Percentiles rank a stretch among this genome's conserved stretches.
phyloP scores from a whole-genome alignment of 30 jellyfish, hydroid and myxozoan genomes.

The Nemopilema nomurai region DNA sequence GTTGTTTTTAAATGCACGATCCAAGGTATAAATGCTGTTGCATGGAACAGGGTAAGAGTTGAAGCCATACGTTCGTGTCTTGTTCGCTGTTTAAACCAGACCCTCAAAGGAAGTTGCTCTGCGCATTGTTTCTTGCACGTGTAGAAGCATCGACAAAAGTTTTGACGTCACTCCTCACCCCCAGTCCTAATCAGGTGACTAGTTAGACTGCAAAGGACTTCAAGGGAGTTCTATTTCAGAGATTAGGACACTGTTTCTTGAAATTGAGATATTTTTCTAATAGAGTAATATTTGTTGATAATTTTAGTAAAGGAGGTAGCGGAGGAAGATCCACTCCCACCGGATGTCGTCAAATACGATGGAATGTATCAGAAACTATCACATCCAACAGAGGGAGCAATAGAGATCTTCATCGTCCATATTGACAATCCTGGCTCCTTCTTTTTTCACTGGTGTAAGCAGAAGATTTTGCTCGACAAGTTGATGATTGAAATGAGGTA shows the following conservation, averaged over 20 bases:
- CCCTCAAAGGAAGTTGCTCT: too few species aligned
- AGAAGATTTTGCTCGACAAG: constrained; percentile 26
- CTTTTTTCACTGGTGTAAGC: constrained; percentile 68
- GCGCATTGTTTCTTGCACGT: too few species aligned
- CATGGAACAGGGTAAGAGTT: too few species aligned
- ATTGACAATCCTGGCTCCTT: constrained; percentile 66
- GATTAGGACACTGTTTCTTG: neutral
- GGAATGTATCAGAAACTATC: constrained; percentile 35
- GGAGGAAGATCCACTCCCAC: constrained; percentile 48
- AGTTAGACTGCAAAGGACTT: too few species aligned
- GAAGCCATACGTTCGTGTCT: too few species aligned
- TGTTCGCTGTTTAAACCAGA: too few species aligned
- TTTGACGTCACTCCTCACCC: too few species aligned
- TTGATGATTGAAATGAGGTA: constrained; percentile 70
- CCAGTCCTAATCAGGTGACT: too few species aligned
- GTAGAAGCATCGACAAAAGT: too few species aligned
- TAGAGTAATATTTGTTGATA: neutral
- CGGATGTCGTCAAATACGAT: constrained; percentile 45
- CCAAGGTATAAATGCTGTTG: too few species aligned
- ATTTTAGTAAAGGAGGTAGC: neutral
- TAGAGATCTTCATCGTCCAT: constrained; percentile 68
- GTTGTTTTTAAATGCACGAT: too few species aligned
- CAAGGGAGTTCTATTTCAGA: too few species aligned
- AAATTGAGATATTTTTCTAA: neutral
- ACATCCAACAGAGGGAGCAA: constrained; percentile 57